Evolutionary conservation across 2,113 vertebrate genomes (phyloP).

Genomic region (Anarhynchus alexandrinus): DNA sequence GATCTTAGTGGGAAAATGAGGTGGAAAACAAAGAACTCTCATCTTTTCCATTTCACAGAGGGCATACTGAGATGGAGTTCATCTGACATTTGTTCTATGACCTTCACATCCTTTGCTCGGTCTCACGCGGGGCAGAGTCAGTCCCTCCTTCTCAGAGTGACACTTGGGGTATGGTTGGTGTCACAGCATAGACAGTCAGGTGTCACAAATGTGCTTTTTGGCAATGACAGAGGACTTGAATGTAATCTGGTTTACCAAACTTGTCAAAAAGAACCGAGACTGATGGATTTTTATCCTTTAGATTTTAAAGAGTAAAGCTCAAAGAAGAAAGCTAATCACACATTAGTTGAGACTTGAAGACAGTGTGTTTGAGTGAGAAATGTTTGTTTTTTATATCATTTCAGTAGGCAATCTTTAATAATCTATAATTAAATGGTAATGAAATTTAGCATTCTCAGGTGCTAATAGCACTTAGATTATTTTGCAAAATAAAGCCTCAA

Average conservation of each 20-base stretch:
- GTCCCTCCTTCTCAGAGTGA: neutral
- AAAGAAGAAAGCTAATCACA: neutral
- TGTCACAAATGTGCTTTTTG: neutral
- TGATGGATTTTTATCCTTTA: neutral
- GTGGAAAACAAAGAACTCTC: neutral
- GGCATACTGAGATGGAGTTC: neutral
- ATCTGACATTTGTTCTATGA: rapidly evolving
- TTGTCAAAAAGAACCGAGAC: neutral
- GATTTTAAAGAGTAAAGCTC: neutral
- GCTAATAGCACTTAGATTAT: neutral
- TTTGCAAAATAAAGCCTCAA: neutral
- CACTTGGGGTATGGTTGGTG: neutral
- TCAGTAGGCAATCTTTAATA: neutral
- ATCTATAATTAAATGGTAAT: neutral
- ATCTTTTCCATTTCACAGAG: neutral
- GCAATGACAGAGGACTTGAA: neutral
- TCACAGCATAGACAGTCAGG: neutral
- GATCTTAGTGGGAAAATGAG: neutral
- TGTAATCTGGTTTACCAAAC: neutral
- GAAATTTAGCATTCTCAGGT: neutral
- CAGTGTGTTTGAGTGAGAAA: neutral
- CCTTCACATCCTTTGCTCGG: neutral
- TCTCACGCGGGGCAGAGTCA: neutral
- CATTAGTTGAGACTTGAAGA: neutral
- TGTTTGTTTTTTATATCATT: neutral